Conservation (phyloP, 2,888 invertebrate species). For the Schizaphis graminum region DNA sequence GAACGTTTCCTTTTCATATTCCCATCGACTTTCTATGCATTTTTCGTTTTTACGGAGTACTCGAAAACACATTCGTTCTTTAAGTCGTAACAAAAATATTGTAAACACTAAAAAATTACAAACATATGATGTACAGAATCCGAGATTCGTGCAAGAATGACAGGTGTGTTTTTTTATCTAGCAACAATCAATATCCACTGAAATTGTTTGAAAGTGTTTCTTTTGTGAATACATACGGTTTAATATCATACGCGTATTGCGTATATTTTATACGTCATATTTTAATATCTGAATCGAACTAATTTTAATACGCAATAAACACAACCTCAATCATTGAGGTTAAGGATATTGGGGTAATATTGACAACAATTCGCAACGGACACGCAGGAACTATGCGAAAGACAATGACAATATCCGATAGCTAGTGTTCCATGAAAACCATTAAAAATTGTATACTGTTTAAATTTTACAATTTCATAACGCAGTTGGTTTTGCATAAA, state of each 20-base stretch:
- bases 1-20: constrained; percentile 3
- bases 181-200: not conserved
- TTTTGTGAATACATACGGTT: not conserved
- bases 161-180: not conserved
- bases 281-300: not conserved
- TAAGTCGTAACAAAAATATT: not conserved
- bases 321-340: constrained; percentile 4
- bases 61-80: not conserved
- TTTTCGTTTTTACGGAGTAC: not conserved
- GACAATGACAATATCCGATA: constrained; percentile 8
- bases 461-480: not conserved
- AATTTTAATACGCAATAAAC: not conserved
- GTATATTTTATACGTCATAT: not conserved
- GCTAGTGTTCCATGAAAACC: constrained; percentile 44
- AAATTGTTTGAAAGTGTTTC: not conserved
- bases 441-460: not conserved
- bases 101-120: not conserved
- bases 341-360: constrained; percentile 3
- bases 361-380: constrained; percentile 43
- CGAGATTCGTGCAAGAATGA: not conserved
- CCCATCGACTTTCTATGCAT: not conserved
- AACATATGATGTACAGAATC: not conserved
- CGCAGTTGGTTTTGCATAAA: not conserved
- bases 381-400: not conserved
- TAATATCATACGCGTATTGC: not conserved